Evolutionary conservation across 2,113 vertebrate genomes (phyloP).

Genomic region (Urocitellus parryii): DNA sequence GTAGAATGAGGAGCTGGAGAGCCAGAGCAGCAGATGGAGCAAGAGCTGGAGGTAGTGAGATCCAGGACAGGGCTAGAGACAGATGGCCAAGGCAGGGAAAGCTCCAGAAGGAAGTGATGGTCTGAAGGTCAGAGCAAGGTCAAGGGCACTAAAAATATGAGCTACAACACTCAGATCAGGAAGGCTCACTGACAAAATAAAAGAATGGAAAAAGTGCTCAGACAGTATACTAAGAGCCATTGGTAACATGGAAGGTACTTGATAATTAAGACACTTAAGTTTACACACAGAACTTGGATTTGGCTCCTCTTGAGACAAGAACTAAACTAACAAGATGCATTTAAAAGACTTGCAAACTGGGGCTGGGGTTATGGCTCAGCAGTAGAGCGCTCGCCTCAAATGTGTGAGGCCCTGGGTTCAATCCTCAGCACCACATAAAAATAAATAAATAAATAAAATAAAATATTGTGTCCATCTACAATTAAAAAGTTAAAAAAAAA

Average conservation of each 20-base stretch:
- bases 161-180: neutral
- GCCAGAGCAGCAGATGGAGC: constrained; percentile 10
- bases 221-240: neutral
- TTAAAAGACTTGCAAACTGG: neutral
- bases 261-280: neutral
- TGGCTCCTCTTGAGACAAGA: neutral
- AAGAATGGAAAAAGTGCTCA: constrained; percentile 4
- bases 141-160: neutral
- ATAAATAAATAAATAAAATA: no score
- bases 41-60: neutral
- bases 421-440: no score
- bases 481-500: no score
- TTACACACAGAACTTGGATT: constrained; percentile 4
- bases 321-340: neutral
- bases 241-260: neutral
- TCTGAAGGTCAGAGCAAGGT: constrained; percentile 35
- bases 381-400: no score
- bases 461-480: no score
- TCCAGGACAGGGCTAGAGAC: neutral
- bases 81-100: neutral
- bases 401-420: no score
- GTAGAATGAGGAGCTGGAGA: neutral
- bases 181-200: neutral
- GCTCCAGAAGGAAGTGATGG: constrained; percentile 17
- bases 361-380: no score